These are phyloP conservation scores for Drosophila quinaria DNA, from an alignment of 2,888 invertebrate genomes.

Conservation along the genomic window DNA sequence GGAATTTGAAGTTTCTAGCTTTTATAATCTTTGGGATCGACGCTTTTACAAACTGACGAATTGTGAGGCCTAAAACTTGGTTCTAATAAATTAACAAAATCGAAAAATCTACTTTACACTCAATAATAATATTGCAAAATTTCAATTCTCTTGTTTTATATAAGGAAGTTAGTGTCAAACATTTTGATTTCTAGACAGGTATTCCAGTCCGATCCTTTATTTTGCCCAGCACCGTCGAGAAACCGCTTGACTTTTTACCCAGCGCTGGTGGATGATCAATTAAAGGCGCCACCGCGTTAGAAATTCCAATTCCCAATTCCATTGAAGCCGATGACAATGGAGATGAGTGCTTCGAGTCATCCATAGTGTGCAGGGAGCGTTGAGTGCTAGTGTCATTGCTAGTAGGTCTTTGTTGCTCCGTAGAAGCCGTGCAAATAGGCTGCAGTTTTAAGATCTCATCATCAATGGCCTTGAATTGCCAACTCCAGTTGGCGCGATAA, in stretches of 20 bases:
- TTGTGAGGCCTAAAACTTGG: no score
- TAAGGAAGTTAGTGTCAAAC: no score
- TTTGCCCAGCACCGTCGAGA: constrained; percentile 85
- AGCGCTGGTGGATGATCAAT: constrained; percentile 50
- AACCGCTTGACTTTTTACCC: constrained; percentile 80
- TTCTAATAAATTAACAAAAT: no score
- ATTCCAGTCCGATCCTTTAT: constrained; percentile 86
- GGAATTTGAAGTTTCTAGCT: no score
- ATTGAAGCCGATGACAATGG: constrained; percentile 83
- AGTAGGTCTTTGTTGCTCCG: constrained; percentile 76
- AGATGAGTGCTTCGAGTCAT: constrained; percentile 84
- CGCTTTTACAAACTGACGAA: no score
- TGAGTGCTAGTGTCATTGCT: constrained; percentile 81
- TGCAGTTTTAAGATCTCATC: constrained; percentile 89
- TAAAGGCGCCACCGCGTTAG: constrained; percentile 40
- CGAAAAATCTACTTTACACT: no score
- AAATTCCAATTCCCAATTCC: constrained; percentile 46
- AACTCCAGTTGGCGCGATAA: constrained; percentile 97
- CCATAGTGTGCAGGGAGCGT: constrained; percentile 64
- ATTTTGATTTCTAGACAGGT: constrained; percentile 80
- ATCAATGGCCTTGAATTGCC: constrained; percentile 98
- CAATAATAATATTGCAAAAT: background rate
- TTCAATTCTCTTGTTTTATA: background rate
- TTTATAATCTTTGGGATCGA: no score
- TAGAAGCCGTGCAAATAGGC: constrained; percentile 74